phyloP scores from a whole-genome alignment of 2,888 invertebrate species.

The Helicoverpa assulta region DNA sequence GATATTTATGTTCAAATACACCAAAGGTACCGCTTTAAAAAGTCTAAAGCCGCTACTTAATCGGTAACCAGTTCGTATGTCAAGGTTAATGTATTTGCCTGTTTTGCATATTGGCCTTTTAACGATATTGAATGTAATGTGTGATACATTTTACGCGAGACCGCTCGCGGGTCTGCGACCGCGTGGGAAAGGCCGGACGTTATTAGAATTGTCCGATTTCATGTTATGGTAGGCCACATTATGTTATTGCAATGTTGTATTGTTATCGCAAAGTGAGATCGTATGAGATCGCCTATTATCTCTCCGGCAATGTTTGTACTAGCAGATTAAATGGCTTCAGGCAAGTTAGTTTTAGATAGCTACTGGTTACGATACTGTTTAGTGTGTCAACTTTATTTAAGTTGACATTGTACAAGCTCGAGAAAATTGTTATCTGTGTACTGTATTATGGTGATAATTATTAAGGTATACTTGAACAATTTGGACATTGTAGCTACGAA shows the following conservation, averaged over 20 bases:
- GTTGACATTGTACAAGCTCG: slow-evolving; percentile 44
- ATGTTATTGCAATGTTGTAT: slow-evolving; percentile 53
- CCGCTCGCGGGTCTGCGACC: slow-evolving; percentile 75
- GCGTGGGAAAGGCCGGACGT: slow-evolving; percentile 83
- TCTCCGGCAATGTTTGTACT: slow-evolving; percentile 45
- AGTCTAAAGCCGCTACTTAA: slow-evolving; percentile 56
- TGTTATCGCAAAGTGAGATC: slow-evolving; percentile 57
- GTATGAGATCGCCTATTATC: slow-evolving; percentile 54
- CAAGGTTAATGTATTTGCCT: slow-evolving; percentile 80
- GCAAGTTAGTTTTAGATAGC: slow-evolving; percentile 56
- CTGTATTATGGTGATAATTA: slow-evolving; percentile 15
- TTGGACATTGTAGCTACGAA: no score
- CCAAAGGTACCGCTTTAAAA: slow-evolving; percentile 31
- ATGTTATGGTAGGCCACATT: slow-evolving; percentile 65
- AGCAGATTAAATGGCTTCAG: slow-evolving; percentile 55
- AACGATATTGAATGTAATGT: slow-evolving; percentile 73
- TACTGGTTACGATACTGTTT: slow-evolving; percentile 41
- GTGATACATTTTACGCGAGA: slow-evolving; percentile 68
- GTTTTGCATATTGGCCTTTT: slow-evolving; percentile 84
- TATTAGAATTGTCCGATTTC: slow-evolving; percentile 63
- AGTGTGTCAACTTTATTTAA: slow-evolving; percentile 49
- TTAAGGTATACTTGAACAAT: not conserved
- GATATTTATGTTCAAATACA: slow-evolving; percentile 32
- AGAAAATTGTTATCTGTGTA: slow-evolving; percentile 44
- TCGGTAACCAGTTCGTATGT: slow-evolving; percentile 73